phyloP scores from a whole-genome alignment of 2,888 invertebrate genomes.

The Apamea epomidion region DNA sequence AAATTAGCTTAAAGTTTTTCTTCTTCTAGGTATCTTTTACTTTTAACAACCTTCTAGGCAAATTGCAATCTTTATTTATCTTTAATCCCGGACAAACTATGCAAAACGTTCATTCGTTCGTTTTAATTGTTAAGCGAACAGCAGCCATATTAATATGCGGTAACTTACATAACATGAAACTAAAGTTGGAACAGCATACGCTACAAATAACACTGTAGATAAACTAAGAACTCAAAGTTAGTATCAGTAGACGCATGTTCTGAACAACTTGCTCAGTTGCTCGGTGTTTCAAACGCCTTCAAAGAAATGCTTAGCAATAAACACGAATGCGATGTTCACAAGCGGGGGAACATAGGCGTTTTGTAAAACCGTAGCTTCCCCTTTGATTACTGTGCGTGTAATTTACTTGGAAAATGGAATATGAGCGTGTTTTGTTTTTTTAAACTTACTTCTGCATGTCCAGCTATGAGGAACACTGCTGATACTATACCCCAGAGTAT shows the following conservation, averaged over 20 bases:
- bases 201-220: conserved; percentile 29
- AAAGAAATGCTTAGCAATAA: conserved; percentile 69
- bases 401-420: conserved; percentile 43
- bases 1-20: background rate
- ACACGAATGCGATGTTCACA: conserved; percentile 65
- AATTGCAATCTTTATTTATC: background rate
- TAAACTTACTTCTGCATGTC: conserved; percentile 91
- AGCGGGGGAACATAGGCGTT: conserved; percentile 64
- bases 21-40: background rate
- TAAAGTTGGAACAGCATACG: conserved; percentile 22
- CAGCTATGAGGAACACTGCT: conserved; percentile 90
- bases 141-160: background rate
- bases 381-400: conserved; percentile 64
- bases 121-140: background rate
- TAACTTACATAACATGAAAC: conserved; percentile 23
- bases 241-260: conserved; percentile 37
- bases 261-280: conserved; percentile 38
- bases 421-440: conserved; percentile 27
- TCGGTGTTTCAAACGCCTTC: conserved; percentile 61
- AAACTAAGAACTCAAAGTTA: conserved; percentile 42
- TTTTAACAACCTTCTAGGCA: background rate
- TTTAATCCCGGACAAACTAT: background rate
- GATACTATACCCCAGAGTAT: conserved; percentile 91
- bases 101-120: background rate
- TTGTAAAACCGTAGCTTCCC: conserved; percentile 52